These are phyloP conservation scores for Leptinotarsa texana DNA, from an alignment of 1,140 invertebrate species.

Conservation along the genomic window DNA sequence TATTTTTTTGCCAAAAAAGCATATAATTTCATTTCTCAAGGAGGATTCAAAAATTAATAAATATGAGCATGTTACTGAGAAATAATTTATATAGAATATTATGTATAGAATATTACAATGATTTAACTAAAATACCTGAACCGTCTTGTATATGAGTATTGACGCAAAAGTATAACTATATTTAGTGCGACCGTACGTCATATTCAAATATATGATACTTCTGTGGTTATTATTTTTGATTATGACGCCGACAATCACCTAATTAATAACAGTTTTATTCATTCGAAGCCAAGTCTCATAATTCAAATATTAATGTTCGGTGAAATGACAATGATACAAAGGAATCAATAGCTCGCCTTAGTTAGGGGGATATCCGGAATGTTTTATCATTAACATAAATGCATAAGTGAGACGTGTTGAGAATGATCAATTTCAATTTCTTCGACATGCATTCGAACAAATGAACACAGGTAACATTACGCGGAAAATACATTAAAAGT, in stretches of 20 bases:
- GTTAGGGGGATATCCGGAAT: background rate
- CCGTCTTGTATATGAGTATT: too few relatives aligned
- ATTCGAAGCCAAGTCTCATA: background rate
- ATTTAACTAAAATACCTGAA: too few relatives aligned
- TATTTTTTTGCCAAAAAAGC: too few relatives aligned
- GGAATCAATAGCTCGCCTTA: background rate
- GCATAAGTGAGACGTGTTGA: background rate
- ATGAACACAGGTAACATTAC: background rate
- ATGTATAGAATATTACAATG: too few relatives aligned
- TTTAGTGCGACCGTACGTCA: background rate
- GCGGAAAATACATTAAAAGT: background rate
- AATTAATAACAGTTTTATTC: background rate
- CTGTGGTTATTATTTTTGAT: background rate
- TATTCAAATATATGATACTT: background rate
- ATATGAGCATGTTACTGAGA: too few relatives aligned
- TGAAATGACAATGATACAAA: constrained; percentile 5
- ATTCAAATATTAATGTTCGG: constrained; percentile 1
- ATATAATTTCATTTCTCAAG: too few relatives aligned
- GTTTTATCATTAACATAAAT: background rate
- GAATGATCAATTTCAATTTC: background rate
- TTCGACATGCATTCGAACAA: constrained; percentile 5
- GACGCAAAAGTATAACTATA: background rate
- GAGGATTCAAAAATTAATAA: too few relatives aligned
- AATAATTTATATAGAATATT: too few relatives aligned
- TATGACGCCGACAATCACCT: background rate